Evolutionary conservation across 2,113 vertebrate species (phyloP).

Genomic region (Centropristis striata): DNA sequence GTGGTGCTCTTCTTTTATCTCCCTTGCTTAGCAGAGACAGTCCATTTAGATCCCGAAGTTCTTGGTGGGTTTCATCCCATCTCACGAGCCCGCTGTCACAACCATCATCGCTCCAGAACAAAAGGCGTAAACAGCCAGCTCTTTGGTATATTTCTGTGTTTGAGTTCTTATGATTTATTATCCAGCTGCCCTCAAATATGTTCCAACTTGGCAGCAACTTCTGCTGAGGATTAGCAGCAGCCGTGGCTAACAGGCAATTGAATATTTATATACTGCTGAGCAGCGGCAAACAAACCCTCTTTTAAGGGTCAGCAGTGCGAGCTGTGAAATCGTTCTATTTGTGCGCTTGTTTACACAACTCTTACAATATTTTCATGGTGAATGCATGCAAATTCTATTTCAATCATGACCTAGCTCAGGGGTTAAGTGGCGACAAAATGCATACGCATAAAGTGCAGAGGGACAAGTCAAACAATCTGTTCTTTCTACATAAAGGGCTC

Average conservation of each 20-base stretch:
- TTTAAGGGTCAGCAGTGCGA: constrained; percentile 60
- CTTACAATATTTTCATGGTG: constrained; percentile 45
- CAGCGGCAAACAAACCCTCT: constrained; percentile 58
- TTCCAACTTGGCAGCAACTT: constrained; percentile 64
- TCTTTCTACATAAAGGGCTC: constrained; percentile 44
- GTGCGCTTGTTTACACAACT: constrained; percentile 63
- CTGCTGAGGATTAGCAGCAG: constrained; percentile 71
- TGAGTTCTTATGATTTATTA: constrained; percentile 65
- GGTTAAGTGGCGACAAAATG: constrained; percentile 70
- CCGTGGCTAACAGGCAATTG: constrained; percentile 71
- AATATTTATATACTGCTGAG: constrained; percentile 77
- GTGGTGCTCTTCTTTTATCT: constrained; percentile 22
- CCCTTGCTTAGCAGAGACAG: background rate
- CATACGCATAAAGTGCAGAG: constrained; percentile 55
- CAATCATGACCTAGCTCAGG: constrained; percentile 41
- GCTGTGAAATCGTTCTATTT: constrained; percentile 64
- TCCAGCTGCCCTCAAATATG: constrained; percentile 70
- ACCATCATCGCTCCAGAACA: constrained; percentile 56
- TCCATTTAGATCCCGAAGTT: constrained; percentile 21
- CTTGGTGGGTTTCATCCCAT: constrained; percentile 13
- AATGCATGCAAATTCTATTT: constrained; percentile 64
- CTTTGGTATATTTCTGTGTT: constrained; percentile 65
- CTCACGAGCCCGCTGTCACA: constrained; percentile 50
- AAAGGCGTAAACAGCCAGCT: constrained; percentile 54
- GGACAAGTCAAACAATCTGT: constrained; percentile 57